A percentile compares a stretch with the other conserved stretches of the same genome.
phyloP scores from a whole-genome alignment of 2,888 invertebrate genomes.

The Subacronicta megacephala region DNA sequence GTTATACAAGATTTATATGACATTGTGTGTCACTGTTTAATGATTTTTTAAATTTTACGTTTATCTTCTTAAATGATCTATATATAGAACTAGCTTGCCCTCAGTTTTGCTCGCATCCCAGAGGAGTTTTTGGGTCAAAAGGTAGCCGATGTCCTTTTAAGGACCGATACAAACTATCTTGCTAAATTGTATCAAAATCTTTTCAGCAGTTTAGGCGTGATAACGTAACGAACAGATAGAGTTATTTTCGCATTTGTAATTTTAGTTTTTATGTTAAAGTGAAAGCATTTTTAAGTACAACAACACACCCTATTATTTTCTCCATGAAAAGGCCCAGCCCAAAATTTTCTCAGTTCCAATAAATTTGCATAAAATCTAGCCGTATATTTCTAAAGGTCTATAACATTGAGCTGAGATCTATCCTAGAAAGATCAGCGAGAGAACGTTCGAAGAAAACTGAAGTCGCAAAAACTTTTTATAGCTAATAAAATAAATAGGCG shows the following conservation, averaged over 20 bases:
- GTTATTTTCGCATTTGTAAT: too few relatives aligned
- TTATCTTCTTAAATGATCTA: background rate
- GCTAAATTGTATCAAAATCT: too few relatives aligned
- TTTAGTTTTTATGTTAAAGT: background rate
- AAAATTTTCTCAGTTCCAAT: constrained; percentile 29
- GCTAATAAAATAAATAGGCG: constrained; percentile 86
- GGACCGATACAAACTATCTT: too few relatives aligned
- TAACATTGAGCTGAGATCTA: constrained; percentile 26
- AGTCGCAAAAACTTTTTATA: constrained; percentile 78
- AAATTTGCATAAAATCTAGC: constrained; percentile 40
- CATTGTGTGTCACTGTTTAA: constrained; percentile 19
- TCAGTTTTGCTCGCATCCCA: too few relatives aligned
- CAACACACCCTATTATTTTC: background rate
- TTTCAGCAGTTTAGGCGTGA: too few relatives aligned
- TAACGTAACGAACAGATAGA: too few relatives aligned
- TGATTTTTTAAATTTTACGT: constrained; percentile 5
- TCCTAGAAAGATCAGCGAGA: constrained; percentile 47
- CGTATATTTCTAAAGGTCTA: constrained; percentile 18
- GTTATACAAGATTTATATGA: constrained; percentile 50
- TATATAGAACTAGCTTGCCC: too few relatives aligned
- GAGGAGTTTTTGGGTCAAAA: too few relatives aligned
- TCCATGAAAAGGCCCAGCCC: constrained; percentile 11
- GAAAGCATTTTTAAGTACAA: background rate
- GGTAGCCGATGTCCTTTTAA: too few relatives aligned
- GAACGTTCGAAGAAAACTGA: constrained; percentile 53